A percentile compares a stretch with the other conserved stretches of the same genome.
Evolutionary conservation across 2,888 invertebrate species (phyloP).

Genomic region (Tenthredo livida): DNA sequence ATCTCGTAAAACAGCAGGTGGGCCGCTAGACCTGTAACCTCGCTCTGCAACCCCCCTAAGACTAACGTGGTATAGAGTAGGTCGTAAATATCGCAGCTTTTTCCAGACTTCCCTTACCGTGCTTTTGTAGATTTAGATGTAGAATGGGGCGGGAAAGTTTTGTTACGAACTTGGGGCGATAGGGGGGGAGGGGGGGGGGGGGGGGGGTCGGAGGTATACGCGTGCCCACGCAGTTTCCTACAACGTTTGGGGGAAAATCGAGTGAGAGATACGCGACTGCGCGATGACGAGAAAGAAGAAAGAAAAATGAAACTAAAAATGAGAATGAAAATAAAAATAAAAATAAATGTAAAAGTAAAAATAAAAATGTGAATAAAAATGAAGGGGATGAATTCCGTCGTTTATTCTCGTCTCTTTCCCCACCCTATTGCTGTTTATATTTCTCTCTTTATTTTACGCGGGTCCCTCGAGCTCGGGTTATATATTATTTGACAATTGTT

Average conservation of each 20-base stretch:
- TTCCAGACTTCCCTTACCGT: slow-evolving; percentile 4
- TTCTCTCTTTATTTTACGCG: neutral
- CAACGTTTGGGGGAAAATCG: neutral
- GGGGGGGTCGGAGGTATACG: neutral
- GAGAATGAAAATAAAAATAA: neutral
- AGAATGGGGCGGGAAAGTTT: slow-evolving; percentile 11
- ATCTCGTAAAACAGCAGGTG: slow-evolving; percentile 47
- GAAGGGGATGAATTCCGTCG: slow-evolving; percentile 36
- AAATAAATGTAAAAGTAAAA: neutral
- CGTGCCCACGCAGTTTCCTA: neutral
- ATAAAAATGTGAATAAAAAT: slow-evolving; percentile 53
- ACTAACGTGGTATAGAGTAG: slow-evolving; percentile 48
- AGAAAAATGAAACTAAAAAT: neutral
- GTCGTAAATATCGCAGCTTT: slow-evolving; percentile 47
- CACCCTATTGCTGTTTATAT: neutral
- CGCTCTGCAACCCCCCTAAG: slow-evolving; percentile 18
- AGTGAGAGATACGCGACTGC: neutral
- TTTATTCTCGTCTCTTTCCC: neutral
- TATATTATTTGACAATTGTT: slow-evolving; percentile 52
- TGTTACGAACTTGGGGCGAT: neutral
- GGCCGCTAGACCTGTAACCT: slow-evolving; percentile 9
- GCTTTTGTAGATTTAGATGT: slow-evolving; percentile 42
- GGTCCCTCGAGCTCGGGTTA: neutral
- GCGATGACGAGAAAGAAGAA: neutral
- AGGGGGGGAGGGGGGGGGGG: too few species aligned